Conservation (phyloP, 2,888 invertebrate species). For the Melanophora roralis region DNA sequence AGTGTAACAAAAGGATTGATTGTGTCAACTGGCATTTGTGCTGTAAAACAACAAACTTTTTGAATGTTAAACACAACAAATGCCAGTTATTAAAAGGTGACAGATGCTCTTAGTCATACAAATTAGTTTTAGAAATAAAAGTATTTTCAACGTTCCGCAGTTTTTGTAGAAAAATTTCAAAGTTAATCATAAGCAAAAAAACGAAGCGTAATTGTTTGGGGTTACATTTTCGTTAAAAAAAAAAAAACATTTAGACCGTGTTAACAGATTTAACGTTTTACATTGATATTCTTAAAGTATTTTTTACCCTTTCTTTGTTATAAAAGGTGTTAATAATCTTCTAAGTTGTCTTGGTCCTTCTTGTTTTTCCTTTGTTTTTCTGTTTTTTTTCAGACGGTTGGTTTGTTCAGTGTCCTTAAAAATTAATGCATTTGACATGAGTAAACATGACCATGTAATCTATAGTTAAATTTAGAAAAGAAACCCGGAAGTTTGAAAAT, state of each 20-base stretch:
- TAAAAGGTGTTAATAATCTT: conserved; percentile 19
- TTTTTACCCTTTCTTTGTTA: background rate
- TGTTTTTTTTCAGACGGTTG: background rate
- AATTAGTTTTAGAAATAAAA: conserved; percentile 42
- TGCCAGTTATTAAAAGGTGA: conserved; percentile 49
- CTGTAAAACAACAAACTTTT: conserved; percentile 32
- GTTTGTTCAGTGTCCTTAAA: conserved; percentile 13
- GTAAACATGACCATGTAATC: conserved; percentile 1
- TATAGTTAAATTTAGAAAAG: too few relatives aligned
- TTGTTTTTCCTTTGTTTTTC: background rate
- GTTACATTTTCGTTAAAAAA: conserved; percentile 19
- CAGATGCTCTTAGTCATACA: conserved; percentile 56
- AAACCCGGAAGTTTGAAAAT: too few relatives aligned
- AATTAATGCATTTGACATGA: conserved; percentile 26
- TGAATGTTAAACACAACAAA: conserved; percentile 16
- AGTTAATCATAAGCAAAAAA: background rate
- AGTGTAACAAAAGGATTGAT: conserved; percentile 53
- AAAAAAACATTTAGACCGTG: conserved; percentile 34
- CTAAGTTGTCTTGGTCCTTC: conserved; percentile 6
- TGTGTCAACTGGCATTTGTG: conserved; percentile 48
- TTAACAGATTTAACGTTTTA: conserved; percentile 24
- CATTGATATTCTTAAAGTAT: background rate
- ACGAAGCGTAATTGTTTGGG: background rate
- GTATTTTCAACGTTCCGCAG: background rate
- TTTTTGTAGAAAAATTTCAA: background rate